Evolutionary conservation across 30 jellyfish, hydroid and myxozoan species (phyloP).

Genomic region (Aurelia coerulea): DNA sequence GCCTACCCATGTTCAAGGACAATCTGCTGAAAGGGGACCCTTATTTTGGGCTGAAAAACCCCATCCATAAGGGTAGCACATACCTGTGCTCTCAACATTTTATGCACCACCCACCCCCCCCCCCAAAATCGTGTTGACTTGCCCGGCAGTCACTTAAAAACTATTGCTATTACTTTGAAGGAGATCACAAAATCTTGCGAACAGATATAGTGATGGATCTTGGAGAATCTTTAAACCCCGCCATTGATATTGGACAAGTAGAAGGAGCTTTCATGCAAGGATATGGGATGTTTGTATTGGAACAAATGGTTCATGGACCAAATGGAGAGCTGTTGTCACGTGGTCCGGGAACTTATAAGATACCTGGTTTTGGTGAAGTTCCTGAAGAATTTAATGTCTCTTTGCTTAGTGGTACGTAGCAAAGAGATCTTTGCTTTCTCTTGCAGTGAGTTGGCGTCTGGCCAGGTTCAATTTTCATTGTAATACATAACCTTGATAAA

Average conservation of each 20-base stretch:
- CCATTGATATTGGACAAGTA: constrained; percentile 59
- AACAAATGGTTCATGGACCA: constrained; percentile 44
- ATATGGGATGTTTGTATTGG: constrained; percentile 48
- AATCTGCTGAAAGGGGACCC: too few species aligned
- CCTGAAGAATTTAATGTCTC: constrained; percentile 51
- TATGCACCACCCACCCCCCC: too few species aligned
- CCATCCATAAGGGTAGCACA: too few species aligned
- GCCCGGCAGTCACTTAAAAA: background rate
- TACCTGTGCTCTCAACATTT: too few species aligned
- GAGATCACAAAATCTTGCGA: constrained; percentile 42
- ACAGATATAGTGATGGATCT: constrained; percentile 64
- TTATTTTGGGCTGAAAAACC: too few species aligned
- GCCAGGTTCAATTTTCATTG: background rate
- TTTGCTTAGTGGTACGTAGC: constrained; percentile 25
- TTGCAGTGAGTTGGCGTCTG: background rate
- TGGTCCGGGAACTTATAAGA: constrained; percentile 49
- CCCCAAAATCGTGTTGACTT: too few species aligned
- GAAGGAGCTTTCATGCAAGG: constrained; percentile 73
- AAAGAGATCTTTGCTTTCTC: background rate
- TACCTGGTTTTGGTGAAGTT: constrained; percentile 46
- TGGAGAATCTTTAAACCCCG: constrained; percentile 57
- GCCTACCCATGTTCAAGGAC: too few species aligned
- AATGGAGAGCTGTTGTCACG: constrained; percentile 25
- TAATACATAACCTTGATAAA: too few species aligned
- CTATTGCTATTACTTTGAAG: background rate